These are phyloP conservation scores for Acrobasis suavella DNA, from an alignment of 2,888 invertebrate species.

Conservation along the genomic window DNA sequence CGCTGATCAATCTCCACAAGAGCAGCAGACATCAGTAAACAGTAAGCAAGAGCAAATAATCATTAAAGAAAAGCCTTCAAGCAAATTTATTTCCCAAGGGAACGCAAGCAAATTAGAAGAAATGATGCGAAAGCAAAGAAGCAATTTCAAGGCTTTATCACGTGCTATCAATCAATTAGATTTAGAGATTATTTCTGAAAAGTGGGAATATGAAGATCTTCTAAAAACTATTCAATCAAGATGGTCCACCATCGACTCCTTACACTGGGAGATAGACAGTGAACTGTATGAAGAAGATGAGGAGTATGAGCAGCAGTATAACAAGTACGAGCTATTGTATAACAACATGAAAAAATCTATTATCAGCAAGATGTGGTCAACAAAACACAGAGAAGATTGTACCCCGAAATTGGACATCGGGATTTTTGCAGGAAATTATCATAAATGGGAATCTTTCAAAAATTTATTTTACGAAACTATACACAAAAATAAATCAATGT, in stretches of 20 bases:
- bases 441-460: conserved; percentile 3
- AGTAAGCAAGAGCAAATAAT: too few species aligned
- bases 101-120: too few species aligned
- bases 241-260: neutral
- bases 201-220: conserved; percentile 9
- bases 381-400: neutral
- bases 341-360: neutral
- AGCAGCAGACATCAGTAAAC: too few species aligned
- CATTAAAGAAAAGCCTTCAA: too few species aligned
- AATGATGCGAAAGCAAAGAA: conserved; percentile 5
- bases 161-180: conserved; percentile 1
- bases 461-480: conserved; percentile 1
- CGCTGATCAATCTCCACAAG: too few species aligned
- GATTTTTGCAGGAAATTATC: neutral
- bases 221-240: conserved; percentile 7
- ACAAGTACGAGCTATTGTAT: neutral
- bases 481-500: neutral
- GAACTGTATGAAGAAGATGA: too few species aligned
- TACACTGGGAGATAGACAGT: too few species aligned
- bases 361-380: neutral
- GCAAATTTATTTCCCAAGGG: too few species aligned
- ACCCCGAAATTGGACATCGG: neutral
- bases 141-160: neutral
- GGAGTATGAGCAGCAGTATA: too few species aligned
- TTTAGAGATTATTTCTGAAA: neutral